Evolutionary conservation across 2,888 invertebrate genomes (phyloP), one percentile per base, ranked within the genome.

Genomic region (Leucoptera coffeella): DNA sequence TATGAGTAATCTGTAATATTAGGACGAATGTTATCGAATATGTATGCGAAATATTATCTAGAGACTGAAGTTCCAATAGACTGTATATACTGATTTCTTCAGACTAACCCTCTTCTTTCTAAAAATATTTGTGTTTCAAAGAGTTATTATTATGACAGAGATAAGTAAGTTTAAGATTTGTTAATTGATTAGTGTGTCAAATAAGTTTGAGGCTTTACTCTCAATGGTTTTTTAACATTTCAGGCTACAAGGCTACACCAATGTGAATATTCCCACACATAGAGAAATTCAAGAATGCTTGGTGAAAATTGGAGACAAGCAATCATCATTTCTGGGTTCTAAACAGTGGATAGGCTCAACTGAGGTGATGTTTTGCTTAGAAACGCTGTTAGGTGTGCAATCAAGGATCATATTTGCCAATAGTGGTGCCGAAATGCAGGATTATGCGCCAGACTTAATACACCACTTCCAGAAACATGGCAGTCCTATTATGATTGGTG

Each of bases 331-430:
- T 61, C 65, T 95, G 25, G 92, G 90, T 12, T 93, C 94, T 1
- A 81, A 78, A 31, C 85, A 94, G 47, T 99, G 99, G 99, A 97
- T 99, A 47, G 99, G 99, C 5, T 96, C 96, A 0, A 90, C 91
- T 4, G 99, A 99, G 75, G 91, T 99, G 9, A 84, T 87, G 57
- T 96, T 86, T 69, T 90, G 91, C 32, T 61, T 99, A 32, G 86
- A 92, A 47, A 80, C 85, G 15, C 64, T 93, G 30, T 60, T 91
- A 5, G 80, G 80, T 24, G 73, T 92, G 1, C 78, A 82, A 25
- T 80, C 80, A 1, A 85, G 85, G 51, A 89, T 97, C 35, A 67
- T 95, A 33, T 83, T 83, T 43, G 89, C 93, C 0, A 82, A 82
- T 38, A 84, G 82, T 12, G 97, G 97, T 6, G 75, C 79, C 15